These are phyloP conservation scores for Mesoclemmys tuberculata DNA, from an alignment of 2,113 vertebrate species.

Conservation along the genomic window DNA sequence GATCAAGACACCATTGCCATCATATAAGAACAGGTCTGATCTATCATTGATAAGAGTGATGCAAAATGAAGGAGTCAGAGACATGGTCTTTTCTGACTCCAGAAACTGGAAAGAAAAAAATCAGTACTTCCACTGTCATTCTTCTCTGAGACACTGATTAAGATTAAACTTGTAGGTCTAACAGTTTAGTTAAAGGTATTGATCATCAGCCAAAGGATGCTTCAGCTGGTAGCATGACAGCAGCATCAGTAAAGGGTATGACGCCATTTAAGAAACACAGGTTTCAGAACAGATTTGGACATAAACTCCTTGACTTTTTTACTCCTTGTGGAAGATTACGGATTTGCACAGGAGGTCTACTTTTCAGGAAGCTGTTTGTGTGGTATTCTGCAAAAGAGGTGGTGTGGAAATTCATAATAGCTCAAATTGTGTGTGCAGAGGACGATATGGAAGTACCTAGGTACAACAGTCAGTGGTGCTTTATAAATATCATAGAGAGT, in stretches of 20 bases:
- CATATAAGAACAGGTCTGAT: accelerated
- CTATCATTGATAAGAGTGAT: not conserved
- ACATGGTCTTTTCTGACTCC: not conserved
- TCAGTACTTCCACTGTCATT: not conserved
- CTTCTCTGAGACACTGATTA: not conserved
- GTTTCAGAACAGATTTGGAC: not conserved
- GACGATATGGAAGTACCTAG: not conserved
- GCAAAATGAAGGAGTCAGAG: not conserved
- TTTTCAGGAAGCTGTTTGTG: not conserved
- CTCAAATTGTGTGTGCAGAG: not conserved
- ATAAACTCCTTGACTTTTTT: not conserved
- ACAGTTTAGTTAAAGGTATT: not conserved
- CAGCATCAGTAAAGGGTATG: not conserved
- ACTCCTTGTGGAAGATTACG: not conserved
- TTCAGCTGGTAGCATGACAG: not conserved
- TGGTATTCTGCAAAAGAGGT: not conserved
- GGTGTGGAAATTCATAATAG: not conserved
- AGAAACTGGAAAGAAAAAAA: not conserved
- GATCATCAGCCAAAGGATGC: not conserved
- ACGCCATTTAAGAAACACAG: not conserved
- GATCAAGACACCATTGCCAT: not conserved
- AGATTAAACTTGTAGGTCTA: not conserved
- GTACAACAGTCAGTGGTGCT: not conserved
- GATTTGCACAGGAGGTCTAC: not conserved
- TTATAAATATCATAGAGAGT: not conserved